A percentile compares a stretch with the other conserved stretches of the same genome.
Evolutionary conservation across 2,113 vertebrate genomes (phyloP).

Genomic region (Alexandromys fortis): DNA sequence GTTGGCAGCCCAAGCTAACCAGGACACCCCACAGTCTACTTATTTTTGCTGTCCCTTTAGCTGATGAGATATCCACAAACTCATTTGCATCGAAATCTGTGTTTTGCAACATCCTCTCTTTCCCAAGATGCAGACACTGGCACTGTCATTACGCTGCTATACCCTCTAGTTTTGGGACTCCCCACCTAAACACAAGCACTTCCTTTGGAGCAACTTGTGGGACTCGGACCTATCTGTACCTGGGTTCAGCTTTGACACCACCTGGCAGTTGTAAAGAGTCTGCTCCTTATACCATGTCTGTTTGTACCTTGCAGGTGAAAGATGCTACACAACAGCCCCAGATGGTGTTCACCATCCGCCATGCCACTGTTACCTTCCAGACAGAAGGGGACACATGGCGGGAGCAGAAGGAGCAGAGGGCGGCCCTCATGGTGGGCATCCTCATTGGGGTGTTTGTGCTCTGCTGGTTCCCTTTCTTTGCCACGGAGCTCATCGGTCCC

Average conservation of each 20-base stretch:
- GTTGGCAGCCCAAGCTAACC: background rate
- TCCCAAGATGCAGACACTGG: background rate
- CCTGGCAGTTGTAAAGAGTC: background rate
- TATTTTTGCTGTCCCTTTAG: background rate
- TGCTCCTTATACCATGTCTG: constrained; percentile 6
- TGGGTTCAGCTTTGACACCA: rapidly evolving
- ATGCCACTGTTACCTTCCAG: constrained; percentile 94
- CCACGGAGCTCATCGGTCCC: constrained; percentile 94
- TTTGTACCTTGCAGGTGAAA: constrained; percentile 89
- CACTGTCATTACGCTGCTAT: background rate
- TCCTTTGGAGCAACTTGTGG: rapidly evolving
- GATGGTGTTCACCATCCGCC: constrained; percentile 93
- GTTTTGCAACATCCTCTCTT: background rate
- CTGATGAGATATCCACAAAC: background rate
- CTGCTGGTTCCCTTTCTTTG: constrained; percentile 99
- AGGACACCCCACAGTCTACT: rapidly evolving
- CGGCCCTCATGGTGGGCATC: constrained; percentile 97
- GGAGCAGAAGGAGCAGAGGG: constrained; percentile 96
- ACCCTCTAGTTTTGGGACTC: background rate
- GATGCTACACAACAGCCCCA: constrained; percentile 90
- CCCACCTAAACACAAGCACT: rapidly evolving
- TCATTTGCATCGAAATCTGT: rapidly evolving
- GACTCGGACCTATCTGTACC: rapidly evolving
- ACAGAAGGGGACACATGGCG: constrained; percentile 93
- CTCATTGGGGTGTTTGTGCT: constrained; percentile 96